Evolutionary conservation across 2,113 vertebrate species (phyloP), one percentile per base, ranked within the genome.

Genomic region (Planiliza haematocheilus): DNA sequence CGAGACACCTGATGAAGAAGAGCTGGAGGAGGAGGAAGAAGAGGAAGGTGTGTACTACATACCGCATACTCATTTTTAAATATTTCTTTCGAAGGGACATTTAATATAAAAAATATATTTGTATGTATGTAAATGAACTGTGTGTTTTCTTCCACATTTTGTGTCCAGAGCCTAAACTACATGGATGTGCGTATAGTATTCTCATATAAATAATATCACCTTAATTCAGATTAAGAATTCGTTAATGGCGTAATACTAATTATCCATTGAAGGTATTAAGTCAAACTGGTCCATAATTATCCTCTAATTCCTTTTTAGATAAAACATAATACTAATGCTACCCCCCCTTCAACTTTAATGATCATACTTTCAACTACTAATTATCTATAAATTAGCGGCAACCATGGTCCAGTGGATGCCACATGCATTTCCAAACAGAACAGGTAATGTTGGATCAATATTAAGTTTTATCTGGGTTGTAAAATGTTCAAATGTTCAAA

Each of bases 1-100:
- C 2, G 97, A 99, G 87, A 97, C 96, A 0, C 97, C 96, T 0
- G 98, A 99, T 79, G 96, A 97, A 76, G 96, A 96, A 49, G 97
- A 98, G 12, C 94, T 98, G 20, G 97, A 99, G 7, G 97, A 98
- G 1, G 96, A 97, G 24, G 96, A 96, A 49, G 94, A 94, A 71
- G 93, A 93, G 14, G 94, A 94, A 91, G 97, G 97, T 94, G 74
- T 70, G 89, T 91, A 76, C 4, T 53, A 30, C 5, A 30, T 30
- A 30, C 24, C 24, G 24, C n/a, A n/a, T n/a, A n/a, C n/a, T n/a
- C n/a, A n/a, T n/a, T n/a, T n/a, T n/a, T n/a, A n/a, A n/a, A 62
- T 34, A 2, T 43, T n/a, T 62, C 1, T 60, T 43, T 14, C 16
- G 1, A 0, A 0, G 37, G 20, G 11, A 9, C 4, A 17, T 2